Base-by-base conservation (phyloP, 2,888 invertebrate species). In the Cremastinae sp. region DNA sequence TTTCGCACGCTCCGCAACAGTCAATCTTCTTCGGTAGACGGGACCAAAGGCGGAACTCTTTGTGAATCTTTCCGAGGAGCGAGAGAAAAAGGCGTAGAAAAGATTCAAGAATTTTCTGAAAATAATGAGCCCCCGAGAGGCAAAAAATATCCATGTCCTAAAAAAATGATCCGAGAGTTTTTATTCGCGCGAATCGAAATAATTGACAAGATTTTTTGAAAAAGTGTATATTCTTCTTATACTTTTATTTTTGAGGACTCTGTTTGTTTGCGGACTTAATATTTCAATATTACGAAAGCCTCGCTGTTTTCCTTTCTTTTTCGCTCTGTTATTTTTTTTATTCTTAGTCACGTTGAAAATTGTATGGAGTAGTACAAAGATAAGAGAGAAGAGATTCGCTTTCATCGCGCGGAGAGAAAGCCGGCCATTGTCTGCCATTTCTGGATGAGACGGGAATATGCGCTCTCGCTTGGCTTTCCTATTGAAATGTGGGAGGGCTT, bases 391-490 rank as follows among this genome's bases (percentile, higher is more conserved):
- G 69, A 61, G 65, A 49, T 51, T 72, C 62, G 59, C 47, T 56
- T 62, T 70, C 35, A 69, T 18, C 47, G 56, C 49, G 47, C 72
- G n/a, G 8, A 39, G 74, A 78, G 73, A 73, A 79, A 79, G 72
- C 77, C 64, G 51, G 78, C 69, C 77, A 81, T 81, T 80, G 80
- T 79, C 77, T 74, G 68, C 79, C 80, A 80, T 80, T 81, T 80
- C 75, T 81, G 81, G 80, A 65, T 69, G 72, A 73, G 75, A 71
- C 56, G 65, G 66, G 56, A 28, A 28, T 28, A 28, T 62, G 55
- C 58, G 68, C 72, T 69, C 58, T 51, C 49, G 35, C 56, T n/a
- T 20, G 55, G 73, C 64, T 74, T 75, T 66, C 72, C 79, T 74
- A 79, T 77, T 78, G 77, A 80, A 81, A 78, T 74, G 74, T 78